Base-by-base conservation (phyloP, 1,140 invertebrate genomes). In the Geopemphigus sp. region DNA sequence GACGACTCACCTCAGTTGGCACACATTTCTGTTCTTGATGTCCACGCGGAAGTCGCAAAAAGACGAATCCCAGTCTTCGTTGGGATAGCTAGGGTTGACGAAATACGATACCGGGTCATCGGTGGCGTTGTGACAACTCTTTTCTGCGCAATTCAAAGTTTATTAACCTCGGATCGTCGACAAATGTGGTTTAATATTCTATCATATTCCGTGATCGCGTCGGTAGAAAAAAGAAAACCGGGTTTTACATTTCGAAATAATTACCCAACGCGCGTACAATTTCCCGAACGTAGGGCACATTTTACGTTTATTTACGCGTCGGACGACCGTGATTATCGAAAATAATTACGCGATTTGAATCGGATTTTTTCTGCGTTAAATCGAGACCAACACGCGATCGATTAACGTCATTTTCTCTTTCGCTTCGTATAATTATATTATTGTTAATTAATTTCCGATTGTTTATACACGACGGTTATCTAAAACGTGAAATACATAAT, bases 1-100 rank as follows among this genome's bases (percentile, higher is more conserved):
- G 8, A 3, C 53, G 8, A 3, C 45, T 73, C 32, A 83, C 82
- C 82, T 73, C 6, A 82, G 17, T 63, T 82, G 82, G 32, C 82
- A 83, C 32, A 83, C 73, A 32, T 83, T 76, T 57, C 80, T 61
- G 59, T 82, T 81, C 6, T 81, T 82, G 39, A 83, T 80, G 53
- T 83, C 82, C 15, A 83, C 80, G 0, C 82, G 81, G 73, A 80
- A 83, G 50, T 83, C 82, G 39, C 82, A 83, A 68, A 83, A 83
- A 39, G 82, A 82, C 1, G 80, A 81, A 12, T 80, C 76, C 22
- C 68, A 63, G 22, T 83, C 81, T 12, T 81, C 66, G 15, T 78
- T 80, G 5, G 82, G 82, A 47, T 80, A 82, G 66, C 80, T 82
- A 10, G 82, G 82, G 39, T 83, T 83, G 50, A 83, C 82, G 66